Evolutionary conservation across 2,888 invertebrate species (phyloP).

Genomic region (Volucella bombylans): DNA sequence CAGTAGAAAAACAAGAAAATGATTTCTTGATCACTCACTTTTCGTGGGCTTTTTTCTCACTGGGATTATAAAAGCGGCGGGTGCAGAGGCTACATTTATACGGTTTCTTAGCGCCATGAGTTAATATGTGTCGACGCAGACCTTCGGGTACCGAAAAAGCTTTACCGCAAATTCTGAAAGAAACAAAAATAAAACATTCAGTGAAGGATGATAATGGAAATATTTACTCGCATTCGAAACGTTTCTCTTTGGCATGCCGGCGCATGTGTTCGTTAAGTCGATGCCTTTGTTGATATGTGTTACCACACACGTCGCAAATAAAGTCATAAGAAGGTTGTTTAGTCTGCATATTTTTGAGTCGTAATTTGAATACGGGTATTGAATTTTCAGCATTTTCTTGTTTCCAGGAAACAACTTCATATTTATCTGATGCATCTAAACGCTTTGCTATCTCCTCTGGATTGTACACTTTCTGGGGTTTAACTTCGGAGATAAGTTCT

Average conservation of each 20-base stretch:
- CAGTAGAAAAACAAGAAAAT: background rate
- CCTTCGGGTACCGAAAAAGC: conserved; percentile 79
- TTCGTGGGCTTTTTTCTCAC: conserved; percentile 80
- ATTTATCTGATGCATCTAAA: conserved; percentile 54
- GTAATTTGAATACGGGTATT: conserved; percentile 57
- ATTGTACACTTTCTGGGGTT: conserved; percentile 12
- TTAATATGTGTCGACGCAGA: conserved; percentile 80
- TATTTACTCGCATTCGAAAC: conserved; percentile 79
- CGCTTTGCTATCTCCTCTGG: conserved; percentile 54
- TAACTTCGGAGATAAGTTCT: no score
- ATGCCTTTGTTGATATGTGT: conserved; percentile 79
- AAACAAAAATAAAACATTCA: background rate
- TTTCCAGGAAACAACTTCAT: conserved; percentile 62
- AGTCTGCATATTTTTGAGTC: conserved; percentile 22
- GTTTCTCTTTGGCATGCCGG: conserved; percentile 77
- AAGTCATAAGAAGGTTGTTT: conserved; percentile 73
- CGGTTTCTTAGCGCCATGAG: conserved; percentile 80
- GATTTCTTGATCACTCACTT: conserved; percentile 75
- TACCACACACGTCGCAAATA: conserved; percentile 81
- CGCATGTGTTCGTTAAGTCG: conserved; percentile 80
- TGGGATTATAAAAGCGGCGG: conserved; percentile 80
- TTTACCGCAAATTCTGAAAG: conserved; percentile 78
- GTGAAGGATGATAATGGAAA: background rate
- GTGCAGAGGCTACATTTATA: conserved; percentile 79
- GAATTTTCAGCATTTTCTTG: conserved; percentile 43